Conservation (phyloP, 2,888 invertebrate genomes). For the Melitaea athalia region DNA sequence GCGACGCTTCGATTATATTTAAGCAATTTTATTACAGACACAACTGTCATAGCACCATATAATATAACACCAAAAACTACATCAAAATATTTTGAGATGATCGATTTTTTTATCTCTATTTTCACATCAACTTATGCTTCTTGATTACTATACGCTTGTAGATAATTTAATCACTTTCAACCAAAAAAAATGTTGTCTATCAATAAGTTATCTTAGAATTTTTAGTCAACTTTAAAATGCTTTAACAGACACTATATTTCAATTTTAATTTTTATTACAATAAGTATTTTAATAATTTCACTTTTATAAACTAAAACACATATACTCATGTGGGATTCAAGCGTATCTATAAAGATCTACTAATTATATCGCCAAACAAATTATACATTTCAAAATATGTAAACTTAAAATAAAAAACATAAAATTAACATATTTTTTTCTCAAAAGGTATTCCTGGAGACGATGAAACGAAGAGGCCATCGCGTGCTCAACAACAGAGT, state of each 20-base stretch:
- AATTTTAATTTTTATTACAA: conserved; percentile 7
- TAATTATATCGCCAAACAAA: neutral
- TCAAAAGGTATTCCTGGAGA: conserved; percentile 86
- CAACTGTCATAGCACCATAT: neutral
- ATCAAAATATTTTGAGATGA: neutral
- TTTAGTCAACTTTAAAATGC: conserved; percentile 15
- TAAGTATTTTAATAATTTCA: conserved; percentile 5
- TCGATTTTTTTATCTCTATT: neutral
- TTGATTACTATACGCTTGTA: conserved; percentile 28
- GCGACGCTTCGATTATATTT: neutral
- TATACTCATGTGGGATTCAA: neutral
- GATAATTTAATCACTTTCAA: conserved; percentile 11
- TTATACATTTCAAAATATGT: neutral
- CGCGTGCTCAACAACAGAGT: conserved; percentile 93
- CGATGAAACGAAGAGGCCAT: conserved; percentile 93
- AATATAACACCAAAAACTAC: neutral
- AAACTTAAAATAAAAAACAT: neutral
- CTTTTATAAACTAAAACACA: neutral
- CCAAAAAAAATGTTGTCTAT: conserved; percentile 4
- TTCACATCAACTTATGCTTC: conserved; percentile 14
- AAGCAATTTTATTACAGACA: neutral
- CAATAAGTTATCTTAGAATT: conserved; percentile 5
- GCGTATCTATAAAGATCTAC: neutral
- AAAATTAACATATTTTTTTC: neutral
- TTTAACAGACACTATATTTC: conserved; percentile 15